A percentile compares a stretch with the other conserved stretches of the same genome.
Conservation (phyloP, 2,797 vertebrate species). For the Meda fulgida region DNA sequence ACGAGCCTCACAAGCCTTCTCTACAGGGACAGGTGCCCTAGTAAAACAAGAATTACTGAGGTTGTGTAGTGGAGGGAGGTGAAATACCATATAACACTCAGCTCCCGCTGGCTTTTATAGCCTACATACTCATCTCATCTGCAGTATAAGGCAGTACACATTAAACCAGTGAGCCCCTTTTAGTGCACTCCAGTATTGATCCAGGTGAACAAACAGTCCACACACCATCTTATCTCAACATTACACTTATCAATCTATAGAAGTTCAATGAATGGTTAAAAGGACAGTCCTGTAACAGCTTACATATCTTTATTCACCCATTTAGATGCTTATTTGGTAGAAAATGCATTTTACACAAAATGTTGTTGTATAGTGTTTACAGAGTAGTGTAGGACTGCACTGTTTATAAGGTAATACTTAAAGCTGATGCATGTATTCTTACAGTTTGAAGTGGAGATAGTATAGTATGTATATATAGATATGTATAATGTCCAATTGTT, state of each 20-base stretch:
- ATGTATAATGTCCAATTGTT: not conserved
- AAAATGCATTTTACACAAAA: not conserved
- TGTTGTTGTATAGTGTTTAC: not conserved
- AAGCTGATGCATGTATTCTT: not conserved
- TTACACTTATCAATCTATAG: constrained; percentile 40
- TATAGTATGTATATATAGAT: not conserved
- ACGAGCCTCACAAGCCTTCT: constrained; percentile 62
- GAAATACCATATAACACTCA: constrained; percentile 51
- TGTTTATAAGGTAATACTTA: not conserved
- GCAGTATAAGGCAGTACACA: constrained; percentile 42
- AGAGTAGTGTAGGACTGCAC: not conserved
- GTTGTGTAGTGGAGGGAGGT: constrained; percentile 26
- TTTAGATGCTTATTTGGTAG: not conserved
- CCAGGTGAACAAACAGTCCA: constrained; percentile 29
- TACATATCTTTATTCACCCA: not conserved
- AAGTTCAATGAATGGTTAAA: constrained; percentile 32
- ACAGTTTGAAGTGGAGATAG: not conserved
- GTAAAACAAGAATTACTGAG: constrained; percentile 53
- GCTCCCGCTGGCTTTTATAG: constrained; percentile 44
- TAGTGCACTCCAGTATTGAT: constrained; percentile 49
- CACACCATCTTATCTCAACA: constrained; percentile 32
- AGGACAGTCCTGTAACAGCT: constrained; percentile 14
- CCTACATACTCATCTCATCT: constrained; percentile 54
- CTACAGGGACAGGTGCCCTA: constrained; percentile 57
- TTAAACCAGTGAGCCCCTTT: constrained; percentile 50